These are phyloP conservation scores for Tiphia femorata DNA, from an alignment of 2,888 invertebrate genomes.

Conservation along the genomic window DNA sequence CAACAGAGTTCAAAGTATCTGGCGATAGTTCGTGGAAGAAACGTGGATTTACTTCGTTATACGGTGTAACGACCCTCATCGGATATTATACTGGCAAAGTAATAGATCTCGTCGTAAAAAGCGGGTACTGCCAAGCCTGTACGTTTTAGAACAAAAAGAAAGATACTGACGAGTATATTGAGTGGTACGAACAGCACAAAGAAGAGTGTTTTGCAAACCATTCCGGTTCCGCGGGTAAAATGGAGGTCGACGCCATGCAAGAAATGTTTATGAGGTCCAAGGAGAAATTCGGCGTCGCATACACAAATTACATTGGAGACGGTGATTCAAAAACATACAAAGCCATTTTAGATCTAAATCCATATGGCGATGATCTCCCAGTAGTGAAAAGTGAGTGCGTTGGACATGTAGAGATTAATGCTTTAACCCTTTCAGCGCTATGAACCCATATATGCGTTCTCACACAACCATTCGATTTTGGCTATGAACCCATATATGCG, in stretches of 20 bases:
- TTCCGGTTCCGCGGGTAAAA: background rate
- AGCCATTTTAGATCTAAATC: too few relatives aligned
- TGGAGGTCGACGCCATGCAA: constrained; percentile 1
- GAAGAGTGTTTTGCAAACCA: too few relatives aligned
- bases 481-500: too few relatives aligned
- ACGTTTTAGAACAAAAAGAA: background rate
- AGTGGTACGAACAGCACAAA: too few relatives aligned
- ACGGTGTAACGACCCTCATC: too few relatives aligned
- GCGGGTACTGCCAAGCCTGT: background rate
- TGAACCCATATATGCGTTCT: too few relatives aligned
- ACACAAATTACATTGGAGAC: constrained; percentile 15
- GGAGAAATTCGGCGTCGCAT: background rate
- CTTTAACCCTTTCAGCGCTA: too few relatives aligned
- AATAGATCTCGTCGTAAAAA: background rate
- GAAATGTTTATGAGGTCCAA: background rate
- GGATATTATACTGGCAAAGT: too few relatives aligned
- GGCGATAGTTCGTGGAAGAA: constrained; percentile 28
- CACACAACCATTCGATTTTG: too few relatives aligned
- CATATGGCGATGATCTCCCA: constrained; percentile 10
- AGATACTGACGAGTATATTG: background rate
- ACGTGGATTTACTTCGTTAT: too few relatives aligned
- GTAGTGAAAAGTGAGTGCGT: constrained; percentile 19
- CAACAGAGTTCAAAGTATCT: constrained; percentile 22
- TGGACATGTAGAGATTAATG: constrained; percentile 28
- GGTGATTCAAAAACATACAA: too few relatives aligned